phyloP scores from a whole-genome alignment of 2,888 invertebrate genomes.

The Ischnura elegans region DNA sequence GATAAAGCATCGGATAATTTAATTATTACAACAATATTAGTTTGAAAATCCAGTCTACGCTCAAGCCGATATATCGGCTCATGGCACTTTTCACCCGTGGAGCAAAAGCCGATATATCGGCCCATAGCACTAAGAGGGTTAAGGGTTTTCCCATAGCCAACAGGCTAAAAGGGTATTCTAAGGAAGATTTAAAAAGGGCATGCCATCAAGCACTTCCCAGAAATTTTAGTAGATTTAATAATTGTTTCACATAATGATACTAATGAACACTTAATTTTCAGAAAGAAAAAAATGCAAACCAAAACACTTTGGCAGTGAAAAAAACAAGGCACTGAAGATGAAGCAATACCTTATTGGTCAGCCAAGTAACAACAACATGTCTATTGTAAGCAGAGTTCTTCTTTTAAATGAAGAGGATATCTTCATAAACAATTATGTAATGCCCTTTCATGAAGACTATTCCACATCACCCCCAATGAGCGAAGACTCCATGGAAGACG shows the following conservation, averaged over 20 bases:
- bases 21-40: too few species aligned
- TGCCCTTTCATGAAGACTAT: not conserved
- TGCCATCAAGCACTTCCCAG: too few species aligned
- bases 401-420: constrained; percentile 12
- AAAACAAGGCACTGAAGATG: not conserved
- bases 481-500: constrained; percentile 36
- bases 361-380: not conserved
- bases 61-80: too few species aligned
- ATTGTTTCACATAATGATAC: not conserved
- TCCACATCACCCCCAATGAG: constrained; percentile 40
- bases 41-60: too few species aligned
- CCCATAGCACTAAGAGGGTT: too few species aligned
- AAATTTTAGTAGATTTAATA: too few species aligned
- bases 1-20: too few species aligned
- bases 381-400: constrained; percentile 43
- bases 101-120: too few species aligned
- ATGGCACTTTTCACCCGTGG: too few species aligned
- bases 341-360: not conserved
- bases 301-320: not conserved
- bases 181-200: too few species aligned
- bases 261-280: not conserved
- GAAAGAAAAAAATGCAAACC: not conserved
- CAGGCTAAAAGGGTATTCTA: too few species aligned
- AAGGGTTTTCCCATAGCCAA: too few species aligned
- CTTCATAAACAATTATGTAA: not conserved